Evolutionary conservation across 2,797 vertebrate species (phyloP), one percentile per base, ranked within the genome.

Genomic region (Pyrocephalus nanus): DNA sequence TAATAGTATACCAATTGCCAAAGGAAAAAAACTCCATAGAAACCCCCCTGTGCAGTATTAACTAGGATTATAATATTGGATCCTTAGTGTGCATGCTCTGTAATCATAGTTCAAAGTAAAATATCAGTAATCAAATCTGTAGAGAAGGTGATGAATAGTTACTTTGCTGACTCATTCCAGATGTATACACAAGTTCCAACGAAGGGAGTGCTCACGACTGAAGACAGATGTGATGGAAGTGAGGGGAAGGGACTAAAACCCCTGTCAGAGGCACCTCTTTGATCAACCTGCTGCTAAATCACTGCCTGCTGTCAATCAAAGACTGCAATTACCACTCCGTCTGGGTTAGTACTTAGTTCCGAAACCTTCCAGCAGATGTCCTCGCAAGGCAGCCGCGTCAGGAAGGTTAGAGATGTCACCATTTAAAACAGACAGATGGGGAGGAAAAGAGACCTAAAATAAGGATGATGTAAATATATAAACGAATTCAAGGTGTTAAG

Each of bases 341-440:
- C 18, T 3, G 7, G 8, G 15, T 42, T 23, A 75, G 45, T 3
- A 19, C 51, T 86, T n/a, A 50, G 34, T 97, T 95, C 95, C 4
- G 13, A 76, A 50, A 50, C 51, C 42, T 92, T 78, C 96, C 96
- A 83, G 91, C 77, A 97, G 95, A 90, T 95, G 95, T 88, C 88
- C 58, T 91, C 84, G 23, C 69, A 65, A 81, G 51, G 90, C 91
- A 88, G 85, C 29, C 4, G 4, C 9, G 85, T 50, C 73, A 62
- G 34, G 62, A 71, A 82, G 40, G 32, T 36, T 36, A 40, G 71
- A 47, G 67, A 69, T 12, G 58, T 36, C 77, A 69, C 73, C 70
- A 30, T 32, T 89, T 43, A 60, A 61, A 64, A 47, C 50, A 65
- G 45, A 64, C 64, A 64, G 69, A 54, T 29, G 60, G n/a, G 42